phyloP scores from a whole-genome alignment of 2,888 invertebrate species.

The Corbicula japonica region DNA sequence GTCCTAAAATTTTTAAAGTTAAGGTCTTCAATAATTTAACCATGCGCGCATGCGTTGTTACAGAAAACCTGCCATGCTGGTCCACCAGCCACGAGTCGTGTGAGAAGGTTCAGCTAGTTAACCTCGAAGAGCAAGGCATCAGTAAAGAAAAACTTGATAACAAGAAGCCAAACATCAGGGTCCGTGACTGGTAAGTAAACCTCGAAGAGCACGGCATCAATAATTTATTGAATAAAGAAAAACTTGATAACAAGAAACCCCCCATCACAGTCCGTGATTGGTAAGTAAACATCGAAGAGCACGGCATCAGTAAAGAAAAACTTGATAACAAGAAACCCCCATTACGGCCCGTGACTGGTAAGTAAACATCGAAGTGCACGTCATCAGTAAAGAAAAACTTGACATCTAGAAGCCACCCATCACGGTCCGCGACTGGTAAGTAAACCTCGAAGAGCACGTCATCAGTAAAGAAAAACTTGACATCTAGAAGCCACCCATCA shows the following conservation, averaged over 20 bases:
- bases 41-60: no score
- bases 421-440: no score
- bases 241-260: slow-evolving; percentile 88
- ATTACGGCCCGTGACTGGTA: slow-evolving; percentile 88
- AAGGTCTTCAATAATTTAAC: no score
- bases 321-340: slow-evolving; percentile 88
- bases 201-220: slow-evolving; percentile 86
- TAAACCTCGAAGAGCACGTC: no score
- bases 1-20: no score
- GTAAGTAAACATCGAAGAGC: slow-evolving; percentile 83
- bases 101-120: slow-evolving; percentile 87
- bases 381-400: no score
- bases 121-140: slow-evolving; percentile 86
- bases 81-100: slow-evolving; percentile 88
- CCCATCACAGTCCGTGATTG: slow-evolving; percentile 88
- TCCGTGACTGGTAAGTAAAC: slow-evolving; percentile 86
- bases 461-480: no score
- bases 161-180: slow-evolving; percentile 88
- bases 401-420: no score
- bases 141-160: slow-evolving; percentile 87
- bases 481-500: no score
- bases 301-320: slow-evolving; percentile 86
- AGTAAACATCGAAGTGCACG: slow-evolving; percentile 83
- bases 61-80: slow-evolving; percentile 59
- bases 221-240: no score